Base-by-base conservation (phyloP, 1,140 invertebrate species). In the Elymnias hypermnestra region DNA sequence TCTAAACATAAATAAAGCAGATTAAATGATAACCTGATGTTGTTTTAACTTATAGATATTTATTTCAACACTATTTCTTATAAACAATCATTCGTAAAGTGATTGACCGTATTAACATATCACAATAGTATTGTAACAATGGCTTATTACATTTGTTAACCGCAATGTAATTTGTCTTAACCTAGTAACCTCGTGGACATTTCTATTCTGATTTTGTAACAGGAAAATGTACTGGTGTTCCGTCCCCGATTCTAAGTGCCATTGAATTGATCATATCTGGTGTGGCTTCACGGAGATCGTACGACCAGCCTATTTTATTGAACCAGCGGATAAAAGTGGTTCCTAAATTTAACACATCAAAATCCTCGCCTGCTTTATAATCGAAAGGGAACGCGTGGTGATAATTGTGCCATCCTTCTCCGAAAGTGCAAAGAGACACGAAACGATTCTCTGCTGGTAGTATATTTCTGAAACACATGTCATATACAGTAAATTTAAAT, bases 371-470 rank as follows among this genome's bases (percentile, higher is more conserved):
- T 12, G 92, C 90, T 54, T 94, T 91, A 85, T 95, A 95, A 71
- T 97, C 95, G 83, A 93, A 94, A 0, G 96, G 96, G 74, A 97
- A 97, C 0, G 92, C 92, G 76, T 97, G 95, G 58, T 98, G 96
- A 72, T 96, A 98, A 83, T 97, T 97, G 72, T 97, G 95, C 90
- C 94, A 96, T 62, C 66, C 90, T 85, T 84, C 93, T 57, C 84
- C 91, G 55, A 86, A 89, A 71, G 71, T 87, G 26, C 87, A 78
- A 0, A 72, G 75, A 1, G 88, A 75, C 1, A 89, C 87, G 15
- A 89, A 82, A 58, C 76, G 89, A 65, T 88, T 88, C 53, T 92
- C 90, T 18, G 87, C 83, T 1, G 90, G 90, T 36, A 88, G 82
- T 18, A 84, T 88, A 23, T 89, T 87, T 78, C 89, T 91, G 52